Conservation (phyloP, 2,113 vertebrate species). For the Rhinoderma darwinii region DNA sequence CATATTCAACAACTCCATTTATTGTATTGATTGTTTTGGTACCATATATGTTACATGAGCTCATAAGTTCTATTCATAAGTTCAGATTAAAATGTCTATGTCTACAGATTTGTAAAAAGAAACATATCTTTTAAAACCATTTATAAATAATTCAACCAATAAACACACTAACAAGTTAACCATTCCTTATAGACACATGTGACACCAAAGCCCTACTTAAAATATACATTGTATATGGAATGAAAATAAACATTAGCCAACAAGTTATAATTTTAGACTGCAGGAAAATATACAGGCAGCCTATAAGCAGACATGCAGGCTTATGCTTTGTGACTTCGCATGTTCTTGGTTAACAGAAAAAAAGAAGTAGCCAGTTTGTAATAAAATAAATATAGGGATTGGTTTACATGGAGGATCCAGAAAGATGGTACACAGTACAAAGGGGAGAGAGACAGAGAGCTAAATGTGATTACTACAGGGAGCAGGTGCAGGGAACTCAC, state of each 20-base stretch:
- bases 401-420: constrained; percentile 41
- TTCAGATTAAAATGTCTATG: not conserved
- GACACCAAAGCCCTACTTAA: not conserved
- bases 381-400: constrained; percentile 45
- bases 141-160: not conserved
- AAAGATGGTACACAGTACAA: constrained; percentile 28
- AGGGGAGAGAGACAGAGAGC: not conserved
- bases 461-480: constrained; percentile 50
- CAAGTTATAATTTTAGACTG: not conserved
- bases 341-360: constrained; percentile 17
- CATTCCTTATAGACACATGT: not conserved
- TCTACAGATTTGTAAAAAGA: not conserved
- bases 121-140: not conserved
- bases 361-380: constrained; percentile 14
- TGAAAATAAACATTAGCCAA: not conserved
- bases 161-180: not conserved
- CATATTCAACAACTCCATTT: not conserved
- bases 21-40: not conserved
- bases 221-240: constrained; percentile 5
- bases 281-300: constrained; percentile 2
- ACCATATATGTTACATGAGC: not conserved
- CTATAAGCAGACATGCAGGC: not conserved
- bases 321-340: not conserved
- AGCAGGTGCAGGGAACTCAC: constrained; percentile 44
- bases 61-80: not conserved